These are phyloP conservation scores for Tridacna crocea DNA, from an alignment of 2,888 invertebrate species.

Conservation along the genomic window DNA sequence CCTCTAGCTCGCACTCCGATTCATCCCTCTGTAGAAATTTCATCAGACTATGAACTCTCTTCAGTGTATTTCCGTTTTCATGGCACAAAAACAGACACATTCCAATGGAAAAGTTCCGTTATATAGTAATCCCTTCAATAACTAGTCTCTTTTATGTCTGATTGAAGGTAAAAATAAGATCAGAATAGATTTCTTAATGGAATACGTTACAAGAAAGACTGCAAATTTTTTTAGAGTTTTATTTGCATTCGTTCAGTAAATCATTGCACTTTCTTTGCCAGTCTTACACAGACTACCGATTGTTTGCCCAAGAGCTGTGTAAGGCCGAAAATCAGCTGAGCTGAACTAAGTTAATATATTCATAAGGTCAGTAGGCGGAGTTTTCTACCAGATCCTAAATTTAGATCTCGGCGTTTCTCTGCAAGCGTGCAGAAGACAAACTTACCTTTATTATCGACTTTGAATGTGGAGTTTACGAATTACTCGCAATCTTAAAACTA, in stretches of 20 bases:
- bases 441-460: background rate
- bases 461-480: background rate
- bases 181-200: no score
- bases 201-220: no score
- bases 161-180: no score
- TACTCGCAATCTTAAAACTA: background rate
- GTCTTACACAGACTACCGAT: no score
- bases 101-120: background rate
- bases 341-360: slow-evolving; percentile 11
- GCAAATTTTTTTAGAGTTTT: no score
- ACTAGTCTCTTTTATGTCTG: no score
- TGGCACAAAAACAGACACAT: slow-evolving; percentile 18
- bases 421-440: background rate
- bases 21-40: slow-evolving; percentile 6
- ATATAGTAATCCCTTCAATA: background rate
- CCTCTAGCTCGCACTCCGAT: background rate
- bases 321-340: slow-evolving; percentile 14
- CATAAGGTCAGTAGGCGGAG: slow-evolving; percentile 16
- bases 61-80: slow-evolving; percentile 18
- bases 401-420: background rate
- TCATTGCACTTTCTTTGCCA: no score
- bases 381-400: background rate
- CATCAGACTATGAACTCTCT: slow-evolving; percentile 16
- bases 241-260: no score
- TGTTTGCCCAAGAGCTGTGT: no score